A percentile compares a stretch with the other conserved stretches of the same genome.
phyloP scores from a whole-genome alignment of 2,888 invertebrate species.

The Pseudoips prasinana region DNA sequence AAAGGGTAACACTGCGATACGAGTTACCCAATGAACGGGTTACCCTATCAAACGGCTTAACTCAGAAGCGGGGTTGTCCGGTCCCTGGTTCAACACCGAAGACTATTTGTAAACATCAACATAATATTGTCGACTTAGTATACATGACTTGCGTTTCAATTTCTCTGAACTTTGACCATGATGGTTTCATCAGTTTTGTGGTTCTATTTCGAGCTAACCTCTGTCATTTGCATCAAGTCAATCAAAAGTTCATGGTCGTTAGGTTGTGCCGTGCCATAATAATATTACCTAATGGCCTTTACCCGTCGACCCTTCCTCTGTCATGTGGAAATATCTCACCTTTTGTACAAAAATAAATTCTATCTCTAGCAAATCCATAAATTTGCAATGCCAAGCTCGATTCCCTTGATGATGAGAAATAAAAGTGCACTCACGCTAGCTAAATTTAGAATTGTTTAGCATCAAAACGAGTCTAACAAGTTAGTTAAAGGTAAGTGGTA shows the following conservation, averaged over 20 bases:
- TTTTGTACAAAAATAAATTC: constrained; percentile 34
- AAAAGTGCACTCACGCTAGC: not conserved
- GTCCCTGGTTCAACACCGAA: too few relatives aligned
- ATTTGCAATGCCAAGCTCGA: constrained; percentile 1
- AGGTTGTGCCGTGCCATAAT: constrained; percentile 21
- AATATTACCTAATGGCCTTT: constrained; percentile 52
- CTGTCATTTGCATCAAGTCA: constrained; percentile 54
- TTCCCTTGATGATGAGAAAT: too few relatives aligned
- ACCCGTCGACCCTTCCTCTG: constrained; percentile 48
- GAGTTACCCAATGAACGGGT: too few relatives aligned
- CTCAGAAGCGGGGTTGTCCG: too few relatives aligned
- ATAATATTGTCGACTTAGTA: constrained; percentile 6
- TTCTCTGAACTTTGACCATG: constrained; percentile 3
- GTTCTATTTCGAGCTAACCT: constrained; percentile 36
- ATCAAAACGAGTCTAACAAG: constrained; percentile 1
- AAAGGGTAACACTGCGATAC: too few relatives aligned
- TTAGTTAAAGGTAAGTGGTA: constrained; percentile 1
- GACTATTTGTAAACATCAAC: constrained; percentile 6
- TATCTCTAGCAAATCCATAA: constrained; percentile 6
- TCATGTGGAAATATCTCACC: constrained; percentile 56
- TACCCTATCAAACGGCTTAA: too few relatives aligned
- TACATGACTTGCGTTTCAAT: constrained; percentile 9
- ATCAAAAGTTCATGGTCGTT: constrained; percentile 58
- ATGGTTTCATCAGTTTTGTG: constrained; percentile 4
- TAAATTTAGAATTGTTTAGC: not conserved